phyloP scores from a whole-genome alignment of 2,113 vertebrate genomes.

The Romanogobio albipinnatus region DNA sequence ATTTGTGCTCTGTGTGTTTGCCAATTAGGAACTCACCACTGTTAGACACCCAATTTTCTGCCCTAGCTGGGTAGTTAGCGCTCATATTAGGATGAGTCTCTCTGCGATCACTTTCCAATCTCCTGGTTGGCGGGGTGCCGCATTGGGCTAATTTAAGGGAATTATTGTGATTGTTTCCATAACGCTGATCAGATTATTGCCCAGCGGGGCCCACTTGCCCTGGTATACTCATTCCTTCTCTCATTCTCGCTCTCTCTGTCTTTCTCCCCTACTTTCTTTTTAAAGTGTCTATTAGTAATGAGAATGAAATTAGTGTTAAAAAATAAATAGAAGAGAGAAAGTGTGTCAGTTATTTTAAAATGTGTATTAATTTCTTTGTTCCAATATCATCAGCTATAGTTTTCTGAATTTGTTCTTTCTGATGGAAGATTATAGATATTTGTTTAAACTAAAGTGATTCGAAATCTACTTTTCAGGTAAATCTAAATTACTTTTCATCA shows the following conservation, averaged over 20 bases:
- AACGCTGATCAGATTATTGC: slow-evolving; percentile 80
- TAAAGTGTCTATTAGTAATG: slow-evolving; percentile 19
- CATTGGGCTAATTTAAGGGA: slow-evolving; percentile 72
- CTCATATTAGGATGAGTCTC: slow-evolving; percentile 73
- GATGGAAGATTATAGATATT: not conserved
- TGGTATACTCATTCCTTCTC: slow-evolving; percentile 59
- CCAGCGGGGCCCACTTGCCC: slow-evolving; percentile 73
- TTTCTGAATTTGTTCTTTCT: not conserved
- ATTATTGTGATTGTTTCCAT: slow-evolving; percentile 82
- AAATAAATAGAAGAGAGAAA: slow-evolving; percentile 17
- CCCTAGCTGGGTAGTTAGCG: slow-evolving; percentile 69
- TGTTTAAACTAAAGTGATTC: not conserved
- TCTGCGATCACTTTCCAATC: slow-evolving; percentile 73
- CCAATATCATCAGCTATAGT: not conserved
- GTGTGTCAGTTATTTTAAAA: slow-evolving; percentile 4
- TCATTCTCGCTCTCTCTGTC: slow-evolving; percentile 39
- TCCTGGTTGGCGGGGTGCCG: slow-evolving; percentile 72
- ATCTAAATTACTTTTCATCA: not conserved
- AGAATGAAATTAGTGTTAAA: not conserved
- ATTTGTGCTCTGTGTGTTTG: slow-evolving; percentile 71
- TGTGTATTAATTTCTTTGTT: not conserved
- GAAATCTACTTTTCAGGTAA: not conserved
- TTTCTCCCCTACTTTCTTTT: slow-evolving; percentile 1
- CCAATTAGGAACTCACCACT: slow-evolving; percentile 73
- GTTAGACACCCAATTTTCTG: slow-evolving; percentile 75